Percentiles rank a stretch among this genome's conserved stretches.
Conservation (phyloP, 1,140 invertebrate species). For the Zaprionus gabonicus region DNA sequence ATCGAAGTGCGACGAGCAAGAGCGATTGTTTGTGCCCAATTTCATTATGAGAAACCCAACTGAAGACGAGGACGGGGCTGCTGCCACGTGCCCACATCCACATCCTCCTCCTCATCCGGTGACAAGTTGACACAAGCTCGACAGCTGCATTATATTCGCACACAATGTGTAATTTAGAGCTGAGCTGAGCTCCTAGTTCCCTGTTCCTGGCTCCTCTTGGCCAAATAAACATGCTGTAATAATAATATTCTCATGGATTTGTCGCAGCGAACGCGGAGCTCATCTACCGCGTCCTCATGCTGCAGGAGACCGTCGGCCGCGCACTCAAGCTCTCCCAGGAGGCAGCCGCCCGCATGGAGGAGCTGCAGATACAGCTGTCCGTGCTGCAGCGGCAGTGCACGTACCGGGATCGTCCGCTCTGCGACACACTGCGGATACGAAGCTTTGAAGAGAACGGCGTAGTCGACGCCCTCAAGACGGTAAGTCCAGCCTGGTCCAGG, state of each 20-base stretch:
- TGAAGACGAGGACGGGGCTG: background rate
- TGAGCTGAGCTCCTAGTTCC: background rate
- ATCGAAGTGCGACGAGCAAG: conserved; percentile 28
- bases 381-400: conserved; percentile 86
- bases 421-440: conserved; percentile 87
- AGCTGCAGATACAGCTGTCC: conserved; percentile 87
- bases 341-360: conserved; percentile 85
- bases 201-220: background rate
- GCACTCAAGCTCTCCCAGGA: conserved; percentile 85
- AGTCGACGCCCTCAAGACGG: conserved; percentile 83
- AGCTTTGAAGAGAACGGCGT: conserved; percentile 85
- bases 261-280: conserved; percentile 85
- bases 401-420: conserved; percentile 86
- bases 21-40: conserved; percentile 46
- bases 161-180: conserved; percentile 76
- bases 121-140: conserved; percentile 46
- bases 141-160: conserved; percentile 68
- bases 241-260: conserved; percentile 63
- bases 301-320: conserved; percentile 85
- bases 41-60: conserved; percentile 41
- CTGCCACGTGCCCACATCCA: conserved; percentile 1
- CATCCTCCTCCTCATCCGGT: conserved; percentile 19
- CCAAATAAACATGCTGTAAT: conserved; percentile 64
- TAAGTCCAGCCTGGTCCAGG: conserved; percentile 37
- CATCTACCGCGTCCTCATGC: conserved; percentile 84